Percentiles rank a stretch among this genome's conserved stretches.
These are phyloP conservation scores for Cataglyphis cursor DNA, from an alignment of 2,888 invertebrate species.

Conservation along the genomic window DNA sequence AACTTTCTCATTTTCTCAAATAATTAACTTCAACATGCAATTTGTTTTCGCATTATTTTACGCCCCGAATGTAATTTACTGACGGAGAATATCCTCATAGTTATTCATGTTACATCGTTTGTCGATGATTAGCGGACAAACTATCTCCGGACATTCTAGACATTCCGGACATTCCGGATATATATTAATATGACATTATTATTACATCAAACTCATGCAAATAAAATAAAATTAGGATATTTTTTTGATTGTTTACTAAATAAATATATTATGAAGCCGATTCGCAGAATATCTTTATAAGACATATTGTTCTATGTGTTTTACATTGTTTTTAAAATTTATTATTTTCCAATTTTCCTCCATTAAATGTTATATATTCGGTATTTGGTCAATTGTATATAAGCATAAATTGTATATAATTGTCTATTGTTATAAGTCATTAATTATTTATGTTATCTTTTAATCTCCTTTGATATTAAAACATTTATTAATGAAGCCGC, in stretches of 20 bases:
- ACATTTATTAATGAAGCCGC: slow-evolving; percentile 50
- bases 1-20: background rate
- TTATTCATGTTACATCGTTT: slow-evolving; percentile 10
- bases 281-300: slow-evolving; percentile 13
- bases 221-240: background rate
- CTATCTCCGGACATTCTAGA: background rate
- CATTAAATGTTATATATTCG: slow-evolving; percentile 5
- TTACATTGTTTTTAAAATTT: background rate
- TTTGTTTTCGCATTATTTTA: slow-evolving; percentile 26
- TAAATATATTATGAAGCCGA: slow-evolving; percentile 9
- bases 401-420: too few relatives aligned
- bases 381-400: background rate
- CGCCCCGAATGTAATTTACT: slow-evolving; percentile 8
- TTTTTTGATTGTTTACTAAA: background rate
- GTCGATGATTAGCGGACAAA: background rate
- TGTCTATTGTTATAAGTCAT: background rate
- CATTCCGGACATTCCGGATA: background rate
- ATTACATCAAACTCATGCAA: background rate
- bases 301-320: slow-evolving; percentile 1
- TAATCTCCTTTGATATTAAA: background rate
- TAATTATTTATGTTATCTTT: background rate
- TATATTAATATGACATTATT: background rate
- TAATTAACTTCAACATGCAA: slow-evolving; percentile 24
- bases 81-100: background rate
- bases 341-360: background rate